Evolutionary conservation across 2,113 vertebrate genomes (phyloP).

Genomic region (Oncorhynchus keta): DNA sequence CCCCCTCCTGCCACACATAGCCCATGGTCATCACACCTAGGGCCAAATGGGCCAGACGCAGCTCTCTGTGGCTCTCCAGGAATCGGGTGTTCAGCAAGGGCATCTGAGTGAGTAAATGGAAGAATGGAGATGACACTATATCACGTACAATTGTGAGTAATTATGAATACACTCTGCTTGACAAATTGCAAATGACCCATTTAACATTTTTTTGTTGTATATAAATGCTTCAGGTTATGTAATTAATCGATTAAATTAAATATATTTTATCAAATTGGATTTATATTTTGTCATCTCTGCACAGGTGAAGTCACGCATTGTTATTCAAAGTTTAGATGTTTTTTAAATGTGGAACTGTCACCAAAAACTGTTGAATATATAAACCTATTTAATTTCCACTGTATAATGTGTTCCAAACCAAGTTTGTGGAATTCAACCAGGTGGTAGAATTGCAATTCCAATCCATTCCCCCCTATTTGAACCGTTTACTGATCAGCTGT

Average conservation of each 20-base stretch:
- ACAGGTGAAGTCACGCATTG: neutral
- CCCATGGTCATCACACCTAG: constrained; percentile 86
- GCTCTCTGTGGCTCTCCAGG: constrained; percentile 72
- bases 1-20: constrained; percentile 91
- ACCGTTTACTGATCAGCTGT: no score
- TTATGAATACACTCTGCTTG: neutral
- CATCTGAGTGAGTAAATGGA: constrained; percentile 73
- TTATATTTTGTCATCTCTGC: neutral
- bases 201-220: neutral
- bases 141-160: neutral
- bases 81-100: constrained; percentile 75
- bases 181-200: neutral
- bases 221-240: neutral
- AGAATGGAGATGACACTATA: neutral
- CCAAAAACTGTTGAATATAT: neutral
- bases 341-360: neutral
- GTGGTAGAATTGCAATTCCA: neutral
- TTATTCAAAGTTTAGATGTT: no score
- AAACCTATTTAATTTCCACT: neutral
- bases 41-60: constrained; percentile 82
- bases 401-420: constrained; percentile 14
- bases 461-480: neutral
- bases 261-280: neutral
- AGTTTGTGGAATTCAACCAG: neutral
- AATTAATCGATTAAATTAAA: neutral